Base-by-base conservation (phyloP, 1,140 invertebrate genomes). In the Pogonognathellus flavescens region DNA sequence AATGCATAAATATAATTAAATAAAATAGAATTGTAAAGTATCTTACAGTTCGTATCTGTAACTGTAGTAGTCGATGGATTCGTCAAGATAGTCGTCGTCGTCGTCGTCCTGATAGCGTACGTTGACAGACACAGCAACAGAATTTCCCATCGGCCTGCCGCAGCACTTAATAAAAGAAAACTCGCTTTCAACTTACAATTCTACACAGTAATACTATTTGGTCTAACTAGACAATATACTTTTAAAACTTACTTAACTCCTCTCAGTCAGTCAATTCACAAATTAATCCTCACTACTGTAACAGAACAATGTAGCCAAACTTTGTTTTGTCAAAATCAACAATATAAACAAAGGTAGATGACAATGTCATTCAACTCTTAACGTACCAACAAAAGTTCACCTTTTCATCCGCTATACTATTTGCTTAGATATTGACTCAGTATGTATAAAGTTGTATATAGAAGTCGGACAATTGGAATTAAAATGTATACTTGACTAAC, bases 81-180 rank as follows among this genome's bases (percentile, higher is more conserved):
- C 80, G 80, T 55, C 80, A 6, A 55, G 53, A 52, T 81, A 53
- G 50, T 81, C 22, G 53, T 57, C 20, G 3, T 57, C 55, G 52
- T 81, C 80, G 80, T 81, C 80, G 80, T 57, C 50, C 7, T 81
- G 31, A 81, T 81, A 81, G 50, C 55, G 80, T 13, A 86, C 60
- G n/a, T 83, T 66, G 25, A 86, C 49, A 20, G 85, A 86, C n/a
- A 86, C 85, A 83, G 85, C 85, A 22, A 86, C 85, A 20, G 85
- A 83, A 59, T 86, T 86, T 70, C 85, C 85, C 85, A 86, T 86
- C 31, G 41, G 53, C 80, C 20, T 11, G 80, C 31, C 31, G 10
- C n/a, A 72, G 84, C 49, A 50, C 22, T 57, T 18, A 84, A 18
- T 83, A 18, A 14, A 62, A 55, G 10, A n/a, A 76, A 41, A 76